phyloP scores from a whole-genome alignment of 2,888 invertebrate species.

The Rotaria magnacalcarata region DNA sequence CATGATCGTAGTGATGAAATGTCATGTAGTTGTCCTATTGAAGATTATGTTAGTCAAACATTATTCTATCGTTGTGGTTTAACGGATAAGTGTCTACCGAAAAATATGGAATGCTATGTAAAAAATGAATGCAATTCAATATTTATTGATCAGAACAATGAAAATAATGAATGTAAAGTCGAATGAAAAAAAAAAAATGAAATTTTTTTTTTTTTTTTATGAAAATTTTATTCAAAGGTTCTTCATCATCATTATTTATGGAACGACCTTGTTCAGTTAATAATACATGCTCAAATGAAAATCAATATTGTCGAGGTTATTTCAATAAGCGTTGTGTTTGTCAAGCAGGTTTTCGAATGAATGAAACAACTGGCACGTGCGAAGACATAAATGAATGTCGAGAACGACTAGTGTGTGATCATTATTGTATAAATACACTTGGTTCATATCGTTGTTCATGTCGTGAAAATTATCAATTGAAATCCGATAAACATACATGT shows the following conservation, averaged over 20 bases:
- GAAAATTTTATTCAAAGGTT: neutral
- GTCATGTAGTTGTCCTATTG: conserved; percentile 24
- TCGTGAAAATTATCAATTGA: conserved; percentile 43
- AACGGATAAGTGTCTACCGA: conserved; percentile 16
- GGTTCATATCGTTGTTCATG: conserved; percentile 44
- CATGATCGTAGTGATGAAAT: conserved; percentile 35
- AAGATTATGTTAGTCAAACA: conserved; percentile 16
- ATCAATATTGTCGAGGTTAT: conserved; percentile 20
- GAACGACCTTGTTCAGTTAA: neutral
- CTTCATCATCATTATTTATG: neutral
- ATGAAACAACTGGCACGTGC: conserved; percentile 40
- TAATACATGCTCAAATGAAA: neutral
- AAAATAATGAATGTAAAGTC: neutral
- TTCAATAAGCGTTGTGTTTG: conserved; percentile 41
- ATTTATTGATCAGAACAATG: neutral
- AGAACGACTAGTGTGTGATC: conserved; percentile 40
- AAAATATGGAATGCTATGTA: neutral
- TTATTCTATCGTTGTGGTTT: conserved; percentile 29
- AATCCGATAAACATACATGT: conserved; percentile 43
- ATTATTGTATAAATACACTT: conserved; percentile 43
- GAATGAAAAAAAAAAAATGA: neutral
- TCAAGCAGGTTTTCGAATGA: conserved; percentile 37
- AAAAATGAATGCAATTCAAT: neutral
- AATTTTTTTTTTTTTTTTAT: too few relatives aligned
- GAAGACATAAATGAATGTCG: conserved; percentile 34